Percentiles rank a stretch among this genome's conserved stretches.
Evolutionary conservation across 2,888 invertebrate species (phyloP).

Genomic region (Ophion costatus): DNA sequence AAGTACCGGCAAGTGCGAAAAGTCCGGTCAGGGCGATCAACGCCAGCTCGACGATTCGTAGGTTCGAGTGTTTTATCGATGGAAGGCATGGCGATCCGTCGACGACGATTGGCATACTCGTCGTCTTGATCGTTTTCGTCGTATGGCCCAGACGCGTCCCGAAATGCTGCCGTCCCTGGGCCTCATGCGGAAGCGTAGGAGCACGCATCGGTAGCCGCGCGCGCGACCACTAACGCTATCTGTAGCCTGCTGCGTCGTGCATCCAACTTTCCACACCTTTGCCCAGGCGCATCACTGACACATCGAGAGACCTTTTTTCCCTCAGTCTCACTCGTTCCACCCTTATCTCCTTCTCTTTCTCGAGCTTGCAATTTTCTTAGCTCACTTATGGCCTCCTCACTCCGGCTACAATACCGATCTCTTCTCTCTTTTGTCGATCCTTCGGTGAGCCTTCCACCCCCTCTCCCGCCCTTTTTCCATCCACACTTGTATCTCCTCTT

Average conservation of each 20-base stretch:
- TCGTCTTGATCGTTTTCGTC: slow-evolving; percentile 70
- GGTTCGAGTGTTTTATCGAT: slow-evolving; percentile 21
- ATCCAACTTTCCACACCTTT: slow-evolving; percentile 74
- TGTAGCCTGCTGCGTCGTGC: slow-evolving; percentile 75
- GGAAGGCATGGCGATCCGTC: slow-evolving; percentile 54
- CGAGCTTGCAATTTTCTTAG: background rate
- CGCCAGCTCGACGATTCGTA: slow-evolving; percentile 34
- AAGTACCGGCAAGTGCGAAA: slow-evolving; percentile 45
- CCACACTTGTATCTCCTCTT: slow-evolving; percentile 19
- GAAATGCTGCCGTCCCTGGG: slow-evolving; percentile 53
- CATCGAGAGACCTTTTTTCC: slow-evolving; percentile 48
- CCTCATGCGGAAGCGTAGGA: slow-evolving; percentile 73
- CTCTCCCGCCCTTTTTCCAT: slow-evolving; percentile 12
- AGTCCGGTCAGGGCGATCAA: slow-evolving; percentile 42
- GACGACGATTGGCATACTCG: slow-evolving; percentile 49
- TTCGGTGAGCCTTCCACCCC: too few species aligned
- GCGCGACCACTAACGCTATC: slow-evolving; percentile 76
- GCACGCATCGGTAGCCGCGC: slow-evolving; percentile 76
- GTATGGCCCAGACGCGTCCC: slow-evolving; percentile 67
- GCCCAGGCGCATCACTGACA: slow-evolving; percentile 77
- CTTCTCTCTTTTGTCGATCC: slow-evolving; percentile 30
- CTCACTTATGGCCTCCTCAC: slow-evolving; percentile 30
- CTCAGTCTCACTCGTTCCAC: slow-evolving; percentile 29
- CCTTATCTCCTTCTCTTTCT: slow-evolving; percentile 29
- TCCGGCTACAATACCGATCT: slow-evolving; percentile 45